Evolutionary conservation across 1,140 invertebrate species (phyloP).

Genomic region (Drosophila tropicalis): DNA sequence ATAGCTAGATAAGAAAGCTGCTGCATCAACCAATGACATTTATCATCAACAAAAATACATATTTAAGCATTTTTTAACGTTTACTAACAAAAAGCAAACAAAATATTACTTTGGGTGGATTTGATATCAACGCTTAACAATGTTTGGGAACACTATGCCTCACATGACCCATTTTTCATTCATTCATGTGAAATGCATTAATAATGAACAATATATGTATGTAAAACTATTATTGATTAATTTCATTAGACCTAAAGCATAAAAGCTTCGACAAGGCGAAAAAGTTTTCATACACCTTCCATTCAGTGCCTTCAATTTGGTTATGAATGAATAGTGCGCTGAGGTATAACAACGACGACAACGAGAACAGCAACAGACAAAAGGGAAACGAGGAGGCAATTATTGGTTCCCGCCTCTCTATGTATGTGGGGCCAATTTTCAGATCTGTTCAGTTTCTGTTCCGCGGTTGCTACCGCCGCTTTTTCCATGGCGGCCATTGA

Average conservation of each 20-base stretch:
- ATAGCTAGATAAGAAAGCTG: not conserved
- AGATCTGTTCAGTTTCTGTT: conserved; percentile 42
- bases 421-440: conserved; percentile 9
- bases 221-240: conserved; percentile 1
- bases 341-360: not conserved
- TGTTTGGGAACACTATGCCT: too few species aligned
- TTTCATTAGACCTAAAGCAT: conserved; percentile 1
- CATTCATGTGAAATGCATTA: conserved; percentile 2
- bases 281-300: not conserved
- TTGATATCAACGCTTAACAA: too few species aligned
- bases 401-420: conserved; percentile 46
- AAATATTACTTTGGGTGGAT: too few species aligned
- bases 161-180: not conserved
- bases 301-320: conserved; percentile 39
- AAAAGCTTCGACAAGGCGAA: not conserved
- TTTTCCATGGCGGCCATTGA: conserved; percentile 76
- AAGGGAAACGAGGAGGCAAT: conserved; percentile 49
- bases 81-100: too few species aligned
- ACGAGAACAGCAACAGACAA: conserved; percentile 18
- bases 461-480: conserved; percentile 42
- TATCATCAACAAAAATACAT: too few species aligned
- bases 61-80: too few species aligned
- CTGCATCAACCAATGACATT: too few species aligned
- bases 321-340: conserved; percentile 66
- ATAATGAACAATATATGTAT: not conserved